Evolutionary conservation across 1,140 invertebrate genomes (phyloP).

Genomic region (Phenacoccus solenopsis): DNA sequence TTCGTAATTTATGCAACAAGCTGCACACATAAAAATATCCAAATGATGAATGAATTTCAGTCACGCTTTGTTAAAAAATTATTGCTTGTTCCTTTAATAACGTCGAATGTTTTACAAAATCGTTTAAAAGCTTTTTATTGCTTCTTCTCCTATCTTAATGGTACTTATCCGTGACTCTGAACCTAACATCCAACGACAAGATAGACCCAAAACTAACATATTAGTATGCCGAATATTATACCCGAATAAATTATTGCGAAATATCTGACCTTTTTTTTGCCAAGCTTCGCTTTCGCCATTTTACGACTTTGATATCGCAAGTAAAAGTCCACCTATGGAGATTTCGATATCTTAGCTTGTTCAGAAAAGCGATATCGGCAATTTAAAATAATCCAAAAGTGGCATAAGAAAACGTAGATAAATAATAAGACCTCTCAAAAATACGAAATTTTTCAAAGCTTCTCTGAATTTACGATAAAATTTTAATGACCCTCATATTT

Average conservation of each 20-base stretch:
- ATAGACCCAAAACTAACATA: slow-evolving; percentile 2
- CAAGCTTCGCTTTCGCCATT: too few species aligned
- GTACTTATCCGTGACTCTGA: not conserved
- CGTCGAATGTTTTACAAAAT: not conserved
- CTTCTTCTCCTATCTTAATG: not conserved
- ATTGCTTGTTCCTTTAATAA: not conserved
- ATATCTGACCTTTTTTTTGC: not conserved
- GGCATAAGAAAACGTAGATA: too few species aligned
- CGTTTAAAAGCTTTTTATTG: slow-evolving; percentile 3
- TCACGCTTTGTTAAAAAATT: slow-evolving; percentile 3
- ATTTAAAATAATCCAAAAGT: too few species aligned
- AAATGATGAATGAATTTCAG: slow-evolving; percentile 2
- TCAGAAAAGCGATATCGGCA: too few species aligned
- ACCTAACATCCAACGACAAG: not conserved
- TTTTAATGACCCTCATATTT: too few species aligned
- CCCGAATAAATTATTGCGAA: not conserved
- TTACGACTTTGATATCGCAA: too few species aligned
- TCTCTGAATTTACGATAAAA: too few species aligned
- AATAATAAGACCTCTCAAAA: too few species aligned
- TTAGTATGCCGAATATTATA: not conserved
- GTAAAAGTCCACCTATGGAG: too few species aligned
- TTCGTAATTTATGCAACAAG: not conserved
- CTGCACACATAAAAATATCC: not conserved
- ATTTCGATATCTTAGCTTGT: too few species aligned
- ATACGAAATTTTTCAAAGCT: too few species aligned